These are phyloP conservation scores for Rhinatrema bivittatum DNA, from an alignment of 2,797 vertebrate species.

Conservation along the genomic window DNA sequence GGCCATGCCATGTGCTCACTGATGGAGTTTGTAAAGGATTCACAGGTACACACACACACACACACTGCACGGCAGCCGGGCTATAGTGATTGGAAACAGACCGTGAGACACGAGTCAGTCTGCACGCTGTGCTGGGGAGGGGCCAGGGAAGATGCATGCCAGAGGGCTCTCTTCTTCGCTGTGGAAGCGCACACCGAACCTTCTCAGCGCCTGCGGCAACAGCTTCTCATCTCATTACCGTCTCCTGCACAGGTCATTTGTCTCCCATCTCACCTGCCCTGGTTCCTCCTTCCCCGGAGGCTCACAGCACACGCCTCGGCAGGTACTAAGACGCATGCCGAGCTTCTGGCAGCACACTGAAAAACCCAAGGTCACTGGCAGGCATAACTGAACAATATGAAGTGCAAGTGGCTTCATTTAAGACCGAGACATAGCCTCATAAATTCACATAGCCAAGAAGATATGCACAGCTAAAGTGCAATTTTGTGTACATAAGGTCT, in stretches of 20 bases:
- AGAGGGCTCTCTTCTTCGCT: constrained; percentile 12
- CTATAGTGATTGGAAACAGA: too few relatives aligned
- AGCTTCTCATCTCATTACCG: constrained; percentile 10
- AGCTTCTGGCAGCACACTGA: constrained; percentile 1
- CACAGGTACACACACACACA: background rate
- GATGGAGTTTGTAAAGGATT: background rate
- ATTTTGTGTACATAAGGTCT: too few relatives aligned
- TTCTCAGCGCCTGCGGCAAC: constrained; percentile 17
- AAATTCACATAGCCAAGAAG: too few relatives aligned
- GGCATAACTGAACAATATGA: too few relatives aligned
- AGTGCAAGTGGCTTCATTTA: too few relatives aligned
- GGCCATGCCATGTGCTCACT: background rate
- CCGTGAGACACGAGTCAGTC: too few relatives aligned
- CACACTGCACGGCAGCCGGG: too few relatives aligned
- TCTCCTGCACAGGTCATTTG: constrained; percentile 6
- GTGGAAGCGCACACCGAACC: background rate
- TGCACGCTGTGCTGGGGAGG: too few relatives aligned
- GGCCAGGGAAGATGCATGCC: constrained; percentile 21
- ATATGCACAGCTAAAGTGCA: too few relatives aligned
- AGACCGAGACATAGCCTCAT: too few relatives aligned
- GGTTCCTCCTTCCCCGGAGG: constrained; percentile 13
- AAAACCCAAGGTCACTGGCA: constrained; percentile 20
- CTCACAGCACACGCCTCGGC: constrained; percentile 7
- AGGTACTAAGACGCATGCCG: constrained; percentile 19
- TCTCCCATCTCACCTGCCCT: constrained; percentile 44